Percentiles rank a stretch among this genome's conserved stretches.
Conservation (phyloP, 2,888 invertebrate species). For the Sceliomorpha sp. region DNA sequence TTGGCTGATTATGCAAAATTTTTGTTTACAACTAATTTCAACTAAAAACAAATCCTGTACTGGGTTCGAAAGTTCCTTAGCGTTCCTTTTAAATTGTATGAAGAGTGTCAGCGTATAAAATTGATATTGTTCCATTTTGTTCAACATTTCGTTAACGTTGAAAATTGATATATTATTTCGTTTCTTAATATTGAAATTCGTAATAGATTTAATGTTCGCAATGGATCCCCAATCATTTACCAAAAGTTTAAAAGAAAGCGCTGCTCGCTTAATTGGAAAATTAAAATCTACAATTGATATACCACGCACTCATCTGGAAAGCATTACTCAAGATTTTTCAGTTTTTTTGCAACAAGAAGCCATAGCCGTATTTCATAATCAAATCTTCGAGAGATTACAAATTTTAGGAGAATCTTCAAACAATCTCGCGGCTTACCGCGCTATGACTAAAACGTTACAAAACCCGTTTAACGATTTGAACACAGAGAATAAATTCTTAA, state of each 20-base stretch:
- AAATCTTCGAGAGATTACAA: constrained; percentile 9
- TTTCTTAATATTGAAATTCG: too few species aligned
- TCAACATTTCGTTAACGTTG: background rate
- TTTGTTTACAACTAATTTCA: constrained; percentile 1
- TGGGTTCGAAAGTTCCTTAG: constrained; percentile 1
- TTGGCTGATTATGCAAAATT: constrained; percentile 11
- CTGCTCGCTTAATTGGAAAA: constrained; percentile 11
- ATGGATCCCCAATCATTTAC: constrained; percentile 21
- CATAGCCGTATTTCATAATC: constrained; percentile 3
- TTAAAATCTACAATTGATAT: constrained; percentile 13
- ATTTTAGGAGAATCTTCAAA: constrained; percentile 17
- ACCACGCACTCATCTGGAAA: constrained; percentile 12
- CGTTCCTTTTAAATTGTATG: constrained; percentile 4
- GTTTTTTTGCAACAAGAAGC: constrained; percentile 11
- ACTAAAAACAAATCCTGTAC: constrained; percentile 11
- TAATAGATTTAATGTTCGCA: too few species aligned
- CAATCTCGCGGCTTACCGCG: constrained; percentile 8
- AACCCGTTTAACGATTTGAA: constrained; percentile 16
- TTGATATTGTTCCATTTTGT: background rate
- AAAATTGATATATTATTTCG: background rate
- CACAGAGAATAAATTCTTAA: constrained; percentile 2
- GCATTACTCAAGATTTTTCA: constrained; percentile 8
- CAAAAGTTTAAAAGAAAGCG: constrained; percentile 1
- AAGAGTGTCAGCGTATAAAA: background rate
- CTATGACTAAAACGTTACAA: constrained; percentile 8